Evolutionary conservation across 1,140 invertebrate genomes (phyloP).

Genomic region (Bombus picipes): DNA sequence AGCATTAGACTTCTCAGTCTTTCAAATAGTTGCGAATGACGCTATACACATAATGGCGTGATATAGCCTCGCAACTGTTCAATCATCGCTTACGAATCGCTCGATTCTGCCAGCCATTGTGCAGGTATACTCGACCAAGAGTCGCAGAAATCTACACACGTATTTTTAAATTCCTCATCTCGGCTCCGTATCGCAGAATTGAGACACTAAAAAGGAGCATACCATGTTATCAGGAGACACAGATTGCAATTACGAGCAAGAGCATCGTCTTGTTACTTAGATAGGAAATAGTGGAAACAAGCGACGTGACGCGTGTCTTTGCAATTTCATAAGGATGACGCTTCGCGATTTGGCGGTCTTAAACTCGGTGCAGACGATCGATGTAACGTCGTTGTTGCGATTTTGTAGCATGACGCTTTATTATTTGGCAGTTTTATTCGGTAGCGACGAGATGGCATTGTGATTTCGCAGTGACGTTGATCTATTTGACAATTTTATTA

Average conservation of each 20-base stretch:
- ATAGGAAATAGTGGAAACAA: too few species aligned
- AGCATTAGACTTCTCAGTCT: too few species aligned
- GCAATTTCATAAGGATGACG: neutral
- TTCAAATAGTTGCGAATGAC: too few species aligned
- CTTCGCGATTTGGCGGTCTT: neutral
- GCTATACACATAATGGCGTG: too few species aligned
- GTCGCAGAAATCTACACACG: neutral
- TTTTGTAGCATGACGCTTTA: neutral
- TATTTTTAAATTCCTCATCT: neutral
- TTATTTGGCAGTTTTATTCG: neutral
- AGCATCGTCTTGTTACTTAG: neutral
- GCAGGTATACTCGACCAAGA: too few species aligned
- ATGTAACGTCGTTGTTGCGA: neutral
- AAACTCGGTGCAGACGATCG: neutral
- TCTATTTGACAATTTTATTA: neutral
- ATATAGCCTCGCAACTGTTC: neutral
- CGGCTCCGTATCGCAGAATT: neutral
- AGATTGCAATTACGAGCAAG: conserved; percentile 5
- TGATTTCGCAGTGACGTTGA: neutral
- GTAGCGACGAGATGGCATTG: neutral
- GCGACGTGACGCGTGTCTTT: too few species aligned
- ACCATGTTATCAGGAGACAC: neutral
- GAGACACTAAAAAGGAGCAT: neutral
- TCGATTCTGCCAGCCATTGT: neutral
- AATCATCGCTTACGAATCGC: neutral